Evolutionary conservation across 2,888 invertebrate genomes (phyloP).

Genomic region (Ichneumon xanthorius): DNA sequence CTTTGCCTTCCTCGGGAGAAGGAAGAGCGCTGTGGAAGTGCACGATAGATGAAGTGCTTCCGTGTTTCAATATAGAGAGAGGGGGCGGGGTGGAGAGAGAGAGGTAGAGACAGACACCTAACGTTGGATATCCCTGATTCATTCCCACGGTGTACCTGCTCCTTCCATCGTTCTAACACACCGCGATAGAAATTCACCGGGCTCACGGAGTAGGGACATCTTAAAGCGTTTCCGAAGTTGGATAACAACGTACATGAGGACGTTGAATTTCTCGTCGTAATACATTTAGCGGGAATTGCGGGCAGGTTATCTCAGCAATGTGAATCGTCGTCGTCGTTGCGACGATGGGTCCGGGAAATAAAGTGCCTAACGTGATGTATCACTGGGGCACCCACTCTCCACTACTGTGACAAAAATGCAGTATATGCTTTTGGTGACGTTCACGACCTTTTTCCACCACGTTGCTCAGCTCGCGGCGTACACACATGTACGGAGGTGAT

Average conservation of each 20-base stretch:
- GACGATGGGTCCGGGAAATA: conserved; percentile 27
- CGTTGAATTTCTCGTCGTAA: conserved; percentile 10
- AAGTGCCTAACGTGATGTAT: conserved; percentile 23
- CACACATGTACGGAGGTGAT: conserved; percentile 1
- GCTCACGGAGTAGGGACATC: conserved; percentile 1
- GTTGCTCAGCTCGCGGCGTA: not conserved
- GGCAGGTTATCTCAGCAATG: conserved; percentile 10
- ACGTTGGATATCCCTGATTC: conserved; percentile 24
- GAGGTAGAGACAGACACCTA: conserved; percentile 13
- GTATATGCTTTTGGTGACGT: conserved; percentile 12
- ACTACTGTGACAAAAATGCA: conserved; percentile 18
- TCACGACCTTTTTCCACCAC: conserved; percentile 12
- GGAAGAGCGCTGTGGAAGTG: conserved; percentile 20
- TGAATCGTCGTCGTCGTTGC: conserved; percentile 39
- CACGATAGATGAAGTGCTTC: conserved; percentile 16
- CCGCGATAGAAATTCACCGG: conserved; percentile 37
- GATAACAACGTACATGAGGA: conserved; percentile 8
- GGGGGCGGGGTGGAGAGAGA: not conserved
- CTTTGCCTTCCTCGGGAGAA: conserved; percentile 40
- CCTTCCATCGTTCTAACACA: conserved; percentile 27
- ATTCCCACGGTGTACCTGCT: conserved; percentile 30
- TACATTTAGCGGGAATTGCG: conserved; percentile 14
- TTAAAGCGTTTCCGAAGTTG: conserved; percentile 26
- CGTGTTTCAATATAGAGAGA: not conserved
- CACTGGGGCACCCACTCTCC: conserved; percentile 2